Evolutionary conservation across 2,888 invertebrate genomes (phyloP), one percentile per base, ranked within the genome.

Genomic region (Emmelina monodactyla): DNA sequence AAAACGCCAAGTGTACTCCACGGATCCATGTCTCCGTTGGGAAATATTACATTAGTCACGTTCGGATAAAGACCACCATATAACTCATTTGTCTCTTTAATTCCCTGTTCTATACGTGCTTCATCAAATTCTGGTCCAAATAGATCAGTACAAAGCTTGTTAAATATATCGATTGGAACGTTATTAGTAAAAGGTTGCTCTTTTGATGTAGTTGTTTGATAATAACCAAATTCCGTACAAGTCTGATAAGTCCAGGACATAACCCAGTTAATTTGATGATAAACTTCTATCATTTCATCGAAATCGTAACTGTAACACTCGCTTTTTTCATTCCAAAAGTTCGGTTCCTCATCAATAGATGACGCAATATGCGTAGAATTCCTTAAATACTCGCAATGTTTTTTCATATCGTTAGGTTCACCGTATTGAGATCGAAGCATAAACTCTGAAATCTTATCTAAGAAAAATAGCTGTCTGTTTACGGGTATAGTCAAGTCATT

Each of bases 161-260:
- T 58, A 44, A 54, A 82, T 14, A 67, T 75, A 2, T 71, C 63
- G 2, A 82, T 39, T 0, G 70, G 63, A 35, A 82, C 50, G 14
- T 71, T 65, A 15, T 67, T 56, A 2, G 82, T 82, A 57, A 88
- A 89, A 0, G 86, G 84, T 12, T 85, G 83, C 1, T 71, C 58
- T 3, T 62, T 50, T 1, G 82, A 82, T 41, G 80, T 80, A 1
- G 87, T 82, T 1, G 85, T 86, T 57, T 88, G 88, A 55, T 80
- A 90, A 54, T 85, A 91, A 16, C 89, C 88, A 52, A 87, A 91
- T 63, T 91, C 91, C 2, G 85, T 86, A 60, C 91, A 91, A 0
- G 88, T 88, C 62, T 91, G 91, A 55, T 88, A 89, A 1, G 66
- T 69, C 90, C 90, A 91, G 7, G 69, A 51, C 2, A 51, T 45